These are phyloP conservation scores for Hydrophis major DNA, from an alignment of 2,797 vertebrate species.

Conservation along the genomic window DNA sequence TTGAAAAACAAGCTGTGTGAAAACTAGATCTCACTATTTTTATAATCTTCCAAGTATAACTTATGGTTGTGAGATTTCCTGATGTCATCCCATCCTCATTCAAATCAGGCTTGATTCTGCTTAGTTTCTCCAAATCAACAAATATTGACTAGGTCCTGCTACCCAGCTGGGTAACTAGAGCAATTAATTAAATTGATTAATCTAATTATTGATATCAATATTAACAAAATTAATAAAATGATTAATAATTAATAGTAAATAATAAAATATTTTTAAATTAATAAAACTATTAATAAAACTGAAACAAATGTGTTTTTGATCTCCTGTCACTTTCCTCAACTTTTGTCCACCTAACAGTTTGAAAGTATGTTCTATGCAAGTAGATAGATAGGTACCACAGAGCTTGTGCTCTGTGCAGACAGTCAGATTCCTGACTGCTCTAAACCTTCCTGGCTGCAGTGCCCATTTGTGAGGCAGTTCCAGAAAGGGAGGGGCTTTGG, in stretches of 20 bases:
- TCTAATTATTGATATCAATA: not conserved
- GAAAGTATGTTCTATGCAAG: not conserved
- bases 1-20: not conserved
- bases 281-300: slow-evolving; percentile 31
- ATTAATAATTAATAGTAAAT: not conserved
- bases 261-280: slow-evolving; percentile 28
- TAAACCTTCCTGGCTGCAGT: too few species aligned
- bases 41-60: not conserved
- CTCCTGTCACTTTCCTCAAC: not conserved
- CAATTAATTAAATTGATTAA: not conserved
- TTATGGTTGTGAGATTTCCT: not conserved
- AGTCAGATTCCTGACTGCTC: too few species aligned
- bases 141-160: not conserved
- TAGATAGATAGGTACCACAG: not conserved
- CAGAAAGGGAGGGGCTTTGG: too few species aligned
- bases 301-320: not conserved
- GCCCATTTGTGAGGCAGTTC: too few species aligned
- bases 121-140: not conserved
- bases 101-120: not conserved
- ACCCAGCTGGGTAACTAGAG: not conserved
- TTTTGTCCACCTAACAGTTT: not conserved
- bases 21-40: not conserved
- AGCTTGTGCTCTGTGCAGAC: too few species aligned
- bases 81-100: not conserved
- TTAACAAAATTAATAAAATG: not conserved